Evolutionary conservation across 2,797 vertebrate species (phyloP), one percentile per base, ranked within the genome.

Genomic region (Lepidocolaptes lacrymiger): DNA sequence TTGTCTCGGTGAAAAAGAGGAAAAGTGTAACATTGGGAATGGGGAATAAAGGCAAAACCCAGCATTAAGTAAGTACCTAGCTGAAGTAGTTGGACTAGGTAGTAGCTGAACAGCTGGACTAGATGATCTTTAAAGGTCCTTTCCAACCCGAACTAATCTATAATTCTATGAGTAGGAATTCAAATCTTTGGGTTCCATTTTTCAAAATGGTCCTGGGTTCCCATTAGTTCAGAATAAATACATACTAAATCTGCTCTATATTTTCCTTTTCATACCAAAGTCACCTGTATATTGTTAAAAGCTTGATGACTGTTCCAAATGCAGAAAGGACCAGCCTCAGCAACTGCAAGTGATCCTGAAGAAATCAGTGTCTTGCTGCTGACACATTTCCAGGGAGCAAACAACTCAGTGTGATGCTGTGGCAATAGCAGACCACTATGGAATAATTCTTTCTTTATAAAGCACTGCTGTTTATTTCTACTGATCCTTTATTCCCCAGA

Each of bases 1-100:
- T 52, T 32, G 5, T 44, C 14, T 61, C 39, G 7, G 3, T 68
- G 12, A 61, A 88, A 92, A 71, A n/a, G 8, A 36, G 2, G 22
- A 9, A 55, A 56, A 43, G 15, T 32, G 3, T 2, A 48, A 0
- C 22, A 34, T 1, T 71, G 13, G 7, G 8, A 41, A 3, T n/a
- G 12, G 4, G 3, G 3, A 52, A 44, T 54, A 28, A 61, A 88
- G 39, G 14, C 0, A 2, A 11, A 64, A 72, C 30, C 0, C 16
- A 54, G 10, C 30, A 39, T 27, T 39, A 58, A 56, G 10, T 55
- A n/a, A 54, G 20, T 37, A 21, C 5, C 7, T 59, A 23, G 4
- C 19, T 63, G 52, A 69, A 71, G 32, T 10, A 32, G 5, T 2
- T n/a, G n/a, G 23, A 28, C 44, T 28, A n/a, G 9, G 16, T 80